Conservation (phyloP, 2,797 vertebrate genomes). For the Sciurus vulgaris region DNA sequence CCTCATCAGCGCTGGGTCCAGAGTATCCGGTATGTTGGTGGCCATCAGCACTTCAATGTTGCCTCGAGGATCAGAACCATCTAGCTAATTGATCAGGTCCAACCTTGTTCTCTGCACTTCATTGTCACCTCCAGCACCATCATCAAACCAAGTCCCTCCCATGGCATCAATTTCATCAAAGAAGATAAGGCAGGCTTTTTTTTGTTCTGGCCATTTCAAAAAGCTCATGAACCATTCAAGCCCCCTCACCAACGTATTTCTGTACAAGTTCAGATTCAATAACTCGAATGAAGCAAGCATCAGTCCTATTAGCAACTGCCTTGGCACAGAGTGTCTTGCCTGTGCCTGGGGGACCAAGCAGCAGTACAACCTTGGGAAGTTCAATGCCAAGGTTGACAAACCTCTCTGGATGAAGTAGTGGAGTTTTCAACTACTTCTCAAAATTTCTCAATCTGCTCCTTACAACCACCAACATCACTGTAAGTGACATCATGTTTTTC, state of each 20-base stretch:
- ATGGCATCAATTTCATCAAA: conserved; percentile 98
- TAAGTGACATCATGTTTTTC: too few relatives aligned
- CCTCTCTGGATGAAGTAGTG: conserved; percentile 97
- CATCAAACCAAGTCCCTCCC: conserved; percentile 97
- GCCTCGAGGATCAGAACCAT: conserved; percentile 98
- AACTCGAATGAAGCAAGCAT: conserved; percentile 98
- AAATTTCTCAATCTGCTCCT: conserved; percentile 99
- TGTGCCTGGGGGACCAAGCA: conserved; percentile 98
- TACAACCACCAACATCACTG: conserved; percentile 98
- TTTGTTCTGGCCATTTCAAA: conserved; percentile 99
- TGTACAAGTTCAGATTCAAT: conserved; percentile 98
- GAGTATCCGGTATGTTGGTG: conserved; percentile 97
- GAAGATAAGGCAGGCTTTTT: conserved; percentile 98
- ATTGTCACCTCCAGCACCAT: conserved; percentile 97
- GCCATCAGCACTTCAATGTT: conserved; percentile 99
- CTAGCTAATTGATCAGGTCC: conserved; percentile 98
- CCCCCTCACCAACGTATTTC: conserved; percentile 98
- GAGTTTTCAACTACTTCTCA: conserved; percentile 96
- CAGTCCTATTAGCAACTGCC: conserved; percentile 97
- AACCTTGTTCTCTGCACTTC: conserved; percentile 99
- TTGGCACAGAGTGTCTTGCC: conserved; percentile 98
- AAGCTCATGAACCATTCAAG: conserved; percentile 95
- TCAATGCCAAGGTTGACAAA: conserved; percentile 99
- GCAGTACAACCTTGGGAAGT: conserved; percentile 97
- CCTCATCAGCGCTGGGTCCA: conserved; percentile 98